These are phyloP conservation scores for Clarias macrocephalus DNA, from an alignment of 2,113 vertebrate genomes.

Conservation along the genomic window DNA sequence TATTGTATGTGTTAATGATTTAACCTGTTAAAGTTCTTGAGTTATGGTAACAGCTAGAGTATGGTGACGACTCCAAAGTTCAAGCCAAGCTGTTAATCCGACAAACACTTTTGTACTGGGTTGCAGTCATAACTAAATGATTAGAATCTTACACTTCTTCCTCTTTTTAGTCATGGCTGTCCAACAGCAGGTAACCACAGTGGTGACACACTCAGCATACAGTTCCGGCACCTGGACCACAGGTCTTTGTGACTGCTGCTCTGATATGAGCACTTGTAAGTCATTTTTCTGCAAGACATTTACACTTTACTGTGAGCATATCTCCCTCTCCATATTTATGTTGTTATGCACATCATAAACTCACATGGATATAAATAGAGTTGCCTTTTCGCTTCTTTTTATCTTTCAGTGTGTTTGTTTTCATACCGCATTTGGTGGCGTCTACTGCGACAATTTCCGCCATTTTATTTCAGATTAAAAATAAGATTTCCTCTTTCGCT, in stretches of 20 bases:
- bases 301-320: neutral
- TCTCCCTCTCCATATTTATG: neutral
- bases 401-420: neutral
- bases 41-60: no score
- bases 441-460: neutral
- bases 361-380: neutral
- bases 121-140: neutral
- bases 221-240: conserved; percentile 61
- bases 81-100: neutral
- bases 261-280: conserved; percentile 71
- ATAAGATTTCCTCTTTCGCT: neutral
- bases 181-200: conserved; percentile 50
- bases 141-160: neutral
- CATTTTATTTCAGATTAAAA: neutral
- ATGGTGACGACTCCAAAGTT: neutral
- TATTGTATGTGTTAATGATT: neutral
- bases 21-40: neutral
- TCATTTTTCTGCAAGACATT: conserved; percentile 1
- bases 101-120: neutral
- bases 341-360: neutral
- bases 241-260: conserved; percentile 68
- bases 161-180: conserved; percentile 58
- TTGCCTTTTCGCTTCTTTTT: neutral
- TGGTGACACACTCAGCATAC: neutral
- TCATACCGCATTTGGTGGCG: neutral